Conservation (phyloP, 2,113 vertebrate species). For the Gymnobelideus leadbeateri region DNA sequence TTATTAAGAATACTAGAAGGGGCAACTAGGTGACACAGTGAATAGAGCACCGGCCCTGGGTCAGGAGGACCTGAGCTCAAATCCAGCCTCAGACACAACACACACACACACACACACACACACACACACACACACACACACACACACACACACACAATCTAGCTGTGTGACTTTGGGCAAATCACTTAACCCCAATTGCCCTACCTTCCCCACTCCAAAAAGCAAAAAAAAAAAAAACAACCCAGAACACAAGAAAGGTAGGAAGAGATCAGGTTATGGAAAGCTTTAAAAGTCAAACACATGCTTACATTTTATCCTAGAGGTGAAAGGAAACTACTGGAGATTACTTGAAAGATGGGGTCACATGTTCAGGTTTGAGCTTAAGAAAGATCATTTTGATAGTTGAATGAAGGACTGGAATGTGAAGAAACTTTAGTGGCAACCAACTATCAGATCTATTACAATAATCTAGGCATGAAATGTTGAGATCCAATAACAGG, state of each 20-base stretch:
- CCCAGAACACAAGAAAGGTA: not conserved
- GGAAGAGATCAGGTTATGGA: not conserved
- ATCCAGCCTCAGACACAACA: too few species aligned
- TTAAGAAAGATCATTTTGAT: not conserved
- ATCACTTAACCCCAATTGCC: too few species aligned
- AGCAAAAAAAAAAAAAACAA: too few species aligned
- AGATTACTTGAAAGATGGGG: not conserved
- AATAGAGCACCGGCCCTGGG: too few species aligned
- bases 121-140: too few species aligned
- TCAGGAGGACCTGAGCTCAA: too few species aligned
- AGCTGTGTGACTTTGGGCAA: too few species aligned
- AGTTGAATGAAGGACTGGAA: not conserved
- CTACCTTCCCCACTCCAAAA: too few species aligned
- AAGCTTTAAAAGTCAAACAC: not conserved
- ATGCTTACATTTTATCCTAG: not conserved
- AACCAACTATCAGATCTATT: not conserved
- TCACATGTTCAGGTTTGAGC: not conserved
- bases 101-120: too few species aligned
- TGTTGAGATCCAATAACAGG: not conserved
- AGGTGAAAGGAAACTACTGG: not conserved
- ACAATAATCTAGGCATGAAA: not conserved
- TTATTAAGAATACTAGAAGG: not conserved
- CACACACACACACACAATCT: too few species aligned
- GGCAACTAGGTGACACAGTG: too few species aligned
- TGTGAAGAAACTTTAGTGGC: not conserved